A percentile compares a stretch with the other conserved stretches of the same genome.
Evolutionary conservation across 2,113 vertebrate species (phyloP).

Genomic region (Ellobius talpinus): DNA sequence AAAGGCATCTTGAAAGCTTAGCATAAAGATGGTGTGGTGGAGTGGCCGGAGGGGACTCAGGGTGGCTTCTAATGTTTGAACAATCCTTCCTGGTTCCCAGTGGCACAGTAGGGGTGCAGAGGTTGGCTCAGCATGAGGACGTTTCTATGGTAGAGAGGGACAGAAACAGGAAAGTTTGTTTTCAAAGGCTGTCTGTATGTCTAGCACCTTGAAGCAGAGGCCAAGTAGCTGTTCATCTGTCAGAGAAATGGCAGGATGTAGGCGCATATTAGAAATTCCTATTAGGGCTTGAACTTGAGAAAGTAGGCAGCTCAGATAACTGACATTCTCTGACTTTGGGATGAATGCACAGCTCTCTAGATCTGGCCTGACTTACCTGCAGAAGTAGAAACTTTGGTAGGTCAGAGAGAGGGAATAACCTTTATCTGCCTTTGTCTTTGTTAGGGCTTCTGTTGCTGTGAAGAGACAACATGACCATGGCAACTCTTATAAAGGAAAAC

Average conservation of each 20-base stretch:
- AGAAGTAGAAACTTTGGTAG: not conserved
- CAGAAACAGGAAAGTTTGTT: not conserved
- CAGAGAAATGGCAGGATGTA: not conserved
- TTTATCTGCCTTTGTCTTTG: not conserved
- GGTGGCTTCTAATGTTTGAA: not conserved
- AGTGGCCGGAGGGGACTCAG: not conserved
- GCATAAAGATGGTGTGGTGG: not conserved
- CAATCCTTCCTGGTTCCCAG: not conserved
- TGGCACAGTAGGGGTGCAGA: not conserved
- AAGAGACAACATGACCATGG: not conserved
- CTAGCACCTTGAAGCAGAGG: not conserved
- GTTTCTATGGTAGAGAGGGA: not conserved
- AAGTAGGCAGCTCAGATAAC: not conserved
- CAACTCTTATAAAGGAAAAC: not conserved
- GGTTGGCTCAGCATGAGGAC: not conserved
- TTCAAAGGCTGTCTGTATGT: not conserved
- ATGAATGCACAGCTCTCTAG: not conserved
- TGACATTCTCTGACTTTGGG: not conserved
- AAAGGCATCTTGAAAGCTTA: not conserved
- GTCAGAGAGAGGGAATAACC: not conserved
- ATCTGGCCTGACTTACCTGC: not conserved
- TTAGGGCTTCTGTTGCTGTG: not conserved
- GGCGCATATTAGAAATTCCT: not conserved
- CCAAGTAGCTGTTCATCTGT: not conserved
- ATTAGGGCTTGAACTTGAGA: not conserved